phyloP scores from a whole-genome alignment of 2,888 invertebrate genomes.

The Malthinus seriepunctatus region DNA sequence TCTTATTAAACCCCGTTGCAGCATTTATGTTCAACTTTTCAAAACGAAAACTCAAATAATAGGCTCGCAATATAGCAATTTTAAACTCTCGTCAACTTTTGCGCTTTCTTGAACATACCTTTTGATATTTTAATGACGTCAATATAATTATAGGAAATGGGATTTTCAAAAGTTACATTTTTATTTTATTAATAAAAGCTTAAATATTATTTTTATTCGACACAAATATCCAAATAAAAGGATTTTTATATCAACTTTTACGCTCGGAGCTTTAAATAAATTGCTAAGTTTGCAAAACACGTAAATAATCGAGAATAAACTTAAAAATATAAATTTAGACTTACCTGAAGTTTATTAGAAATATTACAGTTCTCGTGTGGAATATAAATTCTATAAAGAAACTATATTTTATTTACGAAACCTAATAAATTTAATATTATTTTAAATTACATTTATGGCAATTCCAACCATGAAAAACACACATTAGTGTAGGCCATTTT shows the following conservation, averaged over 20 bases:
- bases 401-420: neutral
- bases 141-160: constrained; percentile 11
- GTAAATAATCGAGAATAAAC: constrained; percentile 2
- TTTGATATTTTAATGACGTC: constrained; percentile 14
- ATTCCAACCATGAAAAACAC: constrained; percentile 1
- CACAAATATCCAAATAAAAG: neutral
- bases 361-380: neutral
- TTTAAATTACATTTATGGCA: constrained; percentile 1
- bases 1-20: constrained; percentile 20
- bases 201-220: constrained; percentile 3
- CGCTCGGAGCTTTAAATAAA: neutral
- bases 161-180: constrained; percentile 8
- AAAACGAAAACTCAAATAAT: constrained; percentile 17
- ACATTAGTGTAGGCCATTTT: constrained; percentile 1
- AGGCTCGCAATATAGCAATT: constrained; percentile 3
- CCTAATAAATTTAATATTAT: neutral
- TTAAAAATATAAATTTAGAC: constrained; percentile 4
- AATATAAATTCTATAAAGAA: constrained; percentile 2
- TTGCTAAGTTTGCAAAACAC: neutral
- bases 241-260: neutral
- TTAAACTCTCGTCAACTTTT: constrained; percentile 15
- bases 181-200: constrained; percentile 6
- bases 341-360: constrained; percentile 3
- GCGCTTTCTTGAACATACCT: constrained; percentile 1
- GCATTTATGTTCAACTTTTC: constrained; percentile 16